phyloP scores from a whole-genome alignment of 2,113 vertebrate species.

The Oreotragus oreotragus region DNA sequence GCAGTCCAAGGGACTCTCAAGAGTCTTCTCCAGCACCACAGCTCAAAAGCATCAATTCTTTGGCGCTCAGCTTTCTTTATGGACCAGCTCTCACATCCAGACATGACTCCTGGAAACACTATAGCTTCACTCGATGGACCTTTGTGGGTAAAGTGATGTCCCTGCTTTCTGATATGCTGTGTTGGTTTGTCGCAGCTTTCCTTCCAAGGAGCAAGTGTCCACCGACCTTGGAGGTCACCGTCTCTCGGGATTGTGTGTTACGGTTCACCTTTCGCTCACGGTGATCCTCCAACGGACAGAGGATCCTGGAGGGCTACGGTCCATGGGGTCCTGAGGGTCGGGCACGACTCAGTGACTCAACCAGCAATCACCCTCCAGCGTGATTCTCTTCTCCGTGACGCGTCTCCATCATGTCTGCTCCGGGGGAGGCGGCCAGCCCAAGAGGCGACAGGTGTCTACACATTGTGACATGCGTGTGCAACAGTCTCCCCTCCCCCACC shows the following conservation, averaged over 20 bases:
- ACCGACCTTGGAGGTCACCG: background rate
- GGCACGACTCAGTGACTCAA: background rate
- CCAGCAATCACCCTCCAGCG: rapidly evolving
- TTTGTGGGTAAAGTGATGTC: background rate
- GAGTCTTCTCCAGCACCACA: background rate
- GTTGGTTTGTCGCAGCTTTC: rapidly evolving
- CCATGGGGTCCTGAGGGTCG: rapidly evolving
- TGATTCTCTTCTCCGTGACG: rapidly evolving
- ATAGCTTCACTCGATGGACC: background rate
- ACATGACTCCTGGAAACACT: rapidly evolving
- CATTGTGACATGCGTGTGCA: background rate
- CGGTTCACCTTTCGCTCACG: rapidly evolving
- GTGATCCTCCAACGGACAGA: background rate
- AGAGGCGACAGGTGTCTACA: background rate
- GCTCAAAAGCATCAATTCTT: background rate
- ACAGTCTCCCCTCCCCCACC: rapidly evolving
- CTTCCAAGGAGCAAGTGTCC: background rate
- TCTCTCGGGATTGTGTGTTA: background rate
- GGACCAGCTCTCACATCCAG: background rate
- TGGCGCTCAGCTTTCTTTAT: rapidly evolving
- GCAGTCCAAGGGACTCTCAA: background rate
- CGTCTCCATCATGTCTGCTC: background rate
- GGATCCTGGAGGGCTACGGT: rapidly evolving
- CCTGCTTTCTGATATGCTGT: background rate
- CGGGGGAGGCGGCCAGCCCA: rapidly evolving